Percentiles rank a stretch among this genome's conserved stretches.
Evolutionary conservation across 1,140 invertebrate genomes (phyloP).

Genomic region (Heterodera carotae): DNA sequence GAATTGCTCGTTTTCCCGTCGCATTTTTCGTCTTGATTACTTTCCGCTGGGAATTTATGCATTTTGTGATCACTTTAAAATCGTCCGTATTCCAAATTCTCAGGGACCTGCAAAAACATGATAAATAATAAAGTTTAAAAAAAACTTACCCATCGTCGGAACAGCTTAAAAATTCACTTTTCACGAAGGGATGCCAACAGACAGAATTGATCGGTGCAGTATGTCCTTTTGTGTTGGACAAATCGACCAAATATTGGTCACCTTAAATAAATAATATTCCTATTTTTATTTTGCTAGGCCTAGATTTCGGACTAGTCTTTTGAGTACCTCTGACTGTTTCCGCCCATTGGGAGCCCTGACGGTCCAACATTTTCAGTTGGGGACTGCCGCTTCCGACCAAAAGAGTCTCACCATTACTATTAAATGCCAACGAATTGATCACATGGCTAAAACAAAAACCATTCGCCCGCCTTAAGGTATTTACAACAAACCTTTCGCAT

Average conservation of each 20-base stretch:
- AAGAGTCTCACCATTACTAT: conserved; percentile 88
- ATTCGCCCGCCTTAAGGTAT: background rate
- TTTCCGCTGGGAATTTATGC: conserved; percentile 74
- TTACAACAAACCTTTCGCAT: conserved; percentile 81
- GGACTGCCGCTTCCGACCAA: conserved; percentile 66
- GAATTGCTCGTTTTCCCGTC: conserved; percentile 84
- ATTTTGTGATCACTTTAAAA: conserved; percentile 70
- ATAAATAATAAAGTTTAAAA: conserved; percentile 19
- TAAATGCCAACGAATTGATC: conserved; percentile 86
- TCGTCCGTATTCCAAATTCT: conserved; percentile 82
- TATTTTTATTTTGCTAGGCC: conserved; percentile 7
- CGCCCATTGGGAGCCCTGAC: conserved; percentile 90
- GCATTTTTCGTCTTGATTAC: conserved; percentile 86
- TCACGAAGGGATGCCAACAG: conserved; percentile 86
- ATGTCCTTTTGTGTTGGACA: conserved; percentile 91
- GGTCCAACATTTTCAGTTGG: conserved; percentile 75
- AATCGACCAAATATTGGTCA: conserved; percentile 93
- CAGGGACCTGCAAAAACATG: conserved; percentile 75
- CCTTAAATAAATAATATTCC: conserved; percentile 64
- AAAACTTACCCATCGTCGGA: conserved; percentile 76
- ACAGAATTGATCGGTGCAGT: conserved; percentile 85
- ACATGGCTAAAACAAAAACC: conserved; percentile 74
- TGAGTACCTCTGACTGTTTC: conserved; percentile 86
- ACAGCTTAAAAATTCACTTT: conserved; percentile 91
- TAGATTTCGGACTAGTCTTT: no score